phyloP scores from a whole-genome alignment of 2,113 vertebrate species.

The Hystrix brachyura region DNA sequence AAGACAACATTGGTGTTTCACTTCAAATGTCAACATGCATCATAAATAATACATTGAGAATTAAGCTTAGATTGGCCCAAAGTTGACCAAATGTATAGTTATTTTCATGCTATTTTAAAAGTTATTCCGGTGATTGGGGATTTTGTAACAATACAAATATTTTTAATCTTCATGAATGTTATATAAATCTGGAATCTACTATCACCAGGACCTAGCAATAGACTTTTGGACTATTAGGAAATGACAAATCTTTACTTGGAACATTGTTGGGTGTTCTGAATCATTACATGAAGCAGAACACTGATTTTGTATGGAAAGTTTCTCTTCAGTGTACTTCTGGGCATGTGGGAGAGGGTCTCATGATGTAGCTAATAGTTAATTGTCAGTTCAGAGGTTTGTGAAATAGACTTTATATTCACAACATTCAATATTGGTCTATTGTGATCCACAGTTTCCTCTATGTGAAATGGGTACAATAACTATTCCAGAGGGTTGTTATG shows the following conservation, averaged over 20 bases:
- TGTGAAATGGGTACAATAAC: background rate
- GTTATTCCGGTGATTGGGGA: background rate
- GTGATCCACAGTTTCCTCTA: background rate
- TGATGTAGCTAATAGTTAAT: background rate
- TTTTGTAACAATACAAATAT: constrained; percentile 59
- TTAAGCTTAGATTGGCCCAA: constrained; percentile 37
- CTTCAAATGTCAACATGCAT: constrained; percentile 48
- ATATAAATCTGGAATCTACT: constrained; percentile 35
- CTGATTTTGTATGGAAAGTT: background rate
- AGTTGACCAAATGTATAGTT: constrained; percentile 67
- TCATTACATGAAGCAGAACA: constrained; percentile 9
- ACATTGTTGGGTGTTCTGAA: constrained; percentile 20
- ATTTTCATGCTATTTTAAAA: constrained; percentile 64
- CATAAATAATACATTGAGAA: constrained; percentile 78
- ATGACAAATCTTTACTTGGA: constrained; percentile 45
- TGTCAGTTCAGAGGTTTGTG: background rate
- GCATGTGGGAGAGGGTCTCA: background rate
- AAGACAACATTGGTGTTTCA: constrained; percentile 7
- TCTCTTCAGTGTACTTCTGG: background rate
- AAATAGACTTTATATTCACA: background rate
- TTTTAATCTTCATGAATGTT: constrained; percentile 68
- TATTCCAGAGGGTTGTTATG: background rate
- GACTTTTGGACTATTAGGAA: constrained; percentile 47
- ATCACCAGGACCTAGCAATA: constrained; percentile 34
- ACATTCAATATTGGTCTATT: background rate